phyloP scores from a whole-genome alignment of 2,113 vertebrate genomes.

The Scortum barcoo region DNA sequence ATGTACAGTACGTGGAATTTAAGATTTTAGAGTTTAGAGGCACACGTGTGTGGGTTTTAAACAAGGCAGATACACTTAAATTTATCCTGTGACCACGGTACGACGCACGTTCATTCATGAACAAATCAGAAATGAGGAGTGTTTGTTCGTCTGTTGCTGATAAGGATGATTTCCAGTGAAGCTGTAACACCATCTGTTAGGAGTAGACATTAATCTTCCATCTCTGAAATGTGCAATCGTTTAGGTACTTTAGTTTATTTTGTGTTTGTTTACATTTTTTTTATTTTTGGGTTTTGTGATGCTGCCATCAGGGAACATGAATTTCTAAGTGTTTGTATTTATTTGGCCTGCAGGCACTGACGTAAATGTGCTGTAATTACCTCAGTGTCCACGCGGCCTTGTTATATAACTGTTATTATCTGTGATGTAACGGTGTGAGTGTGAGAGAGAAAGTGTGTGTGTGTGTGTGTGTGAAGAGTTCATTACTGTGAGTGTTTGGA shows the following conservation, averaged over 20 bases:
- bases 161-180: background rate
- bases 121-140: background rate
- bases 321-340: slow-evolving; percentile 67
- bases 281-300: slow-evolving; percentile 27
- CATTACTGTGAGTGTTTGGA: slow-evolving; percentile 54
- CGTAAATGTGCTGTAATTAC: slow-evolving; percentile 44
- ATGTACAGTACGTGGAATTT: slow-evolving; percentile 9
- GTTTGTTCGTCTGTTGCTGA: background rate
- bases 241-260: slow-evolving; percentile 16
- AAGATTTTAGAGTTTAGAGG: slow-evolving; percentile 9
- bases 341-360: slow-evolving; percentile 53
- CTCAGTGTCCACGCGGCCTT: slow-evolving; percentile 28
- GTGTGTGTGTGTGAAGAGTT: slow-evolving; percentile 34
- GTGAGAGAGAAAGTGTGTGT: background rate
- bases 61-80: background rate
- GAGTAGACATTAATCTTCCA: slow-evolving; percentile 4
- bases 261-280: slow-evolving; percentile 40
- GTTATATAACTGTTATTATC: slow-evolving; percentile 67
- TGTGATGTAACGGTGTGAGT: slow-evolving; percentile 60
- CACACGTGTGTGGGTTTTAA: background rate
- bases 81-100: background rate
- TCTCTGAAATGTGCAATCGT: slow-evolving; percentile 53
- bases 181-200: background rate
- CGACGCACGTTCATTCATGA: background rate
- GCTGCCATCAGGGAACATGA: slow-evolving; percentile 50